Conservation (phyloP, 1,140 invertebrate species). For the Sitobion miscanthi region DNA sequence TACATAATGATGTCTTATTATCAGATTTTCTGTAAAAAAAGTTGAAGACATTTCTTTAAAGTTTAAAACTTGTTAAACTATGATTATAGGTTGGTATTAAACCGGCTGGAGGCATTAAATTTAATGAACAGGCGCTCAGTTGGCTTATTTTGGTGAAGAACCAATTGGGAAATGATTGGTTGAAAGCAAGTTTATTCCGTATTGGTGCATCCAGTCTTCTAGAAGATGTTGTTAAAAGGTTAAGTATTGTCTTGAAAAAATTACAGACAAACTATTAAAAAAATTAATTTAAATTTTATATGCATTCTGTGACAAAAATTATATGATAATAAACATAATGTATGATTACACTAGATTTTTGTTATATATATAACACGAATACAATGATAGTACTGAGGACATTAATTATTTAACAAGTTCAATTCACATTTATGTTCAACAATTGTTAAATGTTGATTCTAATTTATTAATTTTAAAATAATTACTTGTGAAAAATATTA, state of each 20-base stretch:
- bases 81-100: constrained; percentile 89
- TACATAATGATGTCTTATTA: constrained; percentile 61
- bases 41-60: not conserved
- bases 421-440: too few species aligned
- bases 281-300: not conserved
- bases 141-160: constrained; percentile 88
- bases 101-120: constrained; percentile 94
- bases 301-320: not conserved
- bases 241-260: constrained; percentile 30
- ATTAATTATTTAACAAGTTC: not conserved
- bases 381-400: not conserved
- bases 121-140: constrained; percentile 81
- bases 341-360: not conserved
- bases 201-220: constrained; percentile 94
- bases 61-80: not conserved
- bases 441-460: too few species aligned
- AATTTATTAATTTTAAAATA: too few species aligned
- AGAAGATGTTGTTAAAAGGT: constrained; percentile 70
- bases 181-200: constrained; percentile 82
- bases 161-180: constrained; percentile 87
- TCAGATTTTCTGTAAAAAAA: not conserved
- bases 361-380: not conserved
- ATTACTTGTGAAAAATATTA: too few species aligned
- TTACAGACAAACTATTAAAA: constrained; percentile 11
- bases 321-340: not conserved